Conservation (phyloP, 2,797 vertebrate species). For the Labroides dimidiatus region DNA sequence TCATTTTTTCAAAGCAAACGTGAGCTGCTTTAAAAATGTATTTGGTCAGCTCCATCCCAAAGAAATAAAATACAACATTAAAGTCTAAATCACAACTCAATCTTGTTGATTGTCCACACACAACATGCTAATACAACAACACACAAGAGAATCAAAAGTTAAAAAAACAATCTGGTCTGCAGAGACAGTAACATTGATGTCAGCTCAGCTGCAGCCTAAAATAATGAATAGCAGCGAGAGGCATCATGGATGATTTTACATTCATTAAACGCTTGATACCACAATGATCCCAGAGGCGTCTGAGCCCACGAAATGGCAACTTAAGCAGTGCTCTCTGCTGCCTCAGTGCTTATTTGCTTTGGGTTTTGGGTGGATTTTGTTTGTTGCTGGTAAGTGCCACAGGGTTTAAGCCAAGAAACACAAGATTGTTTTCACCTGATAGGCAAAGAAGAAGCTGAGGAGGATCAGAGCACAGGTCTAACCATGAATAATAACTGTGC, state of each 20-base stretch:
- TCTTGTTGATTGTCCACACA: no score
- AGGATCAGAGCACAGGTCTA: slow-evolving; percentile 50
- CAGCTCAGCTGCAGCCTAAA: no score
- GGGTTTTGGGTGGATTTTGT: slow-evolving; percentile 70
- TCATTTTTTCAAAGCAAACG: no score
- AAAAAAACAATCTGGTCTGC: no score
- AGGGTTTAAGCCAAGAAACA: slow-evolving; percentile 48
- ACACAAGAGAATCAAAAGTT: background rate
- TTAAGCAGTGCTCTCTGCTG: slow-evolving; percentile 37
- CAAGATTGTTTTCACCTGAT: slow-evolving; percentile 51
- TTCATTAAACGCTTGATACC: slow-evolving; percentile 78
- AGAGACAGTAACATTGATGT: no score
- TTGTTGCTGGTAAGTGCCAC: slow-evolving; percentile 38
- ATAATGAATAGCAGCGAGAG: slow-evolving; percentile 62
- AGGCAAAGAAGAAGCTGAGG: slow-evolving; percentile 36
- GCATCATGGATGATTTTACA: slow-evolving; percentile 75
- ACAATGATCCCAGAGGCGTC: slow-evolving; percentile 77
- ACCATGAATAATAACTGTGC: slow-evolving; percentile 40
- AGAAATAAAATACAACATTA: slow-evolving; percentile 43
- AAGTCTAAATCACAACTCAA: slow-evolving; percentile 32
- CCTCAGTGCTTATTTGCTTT: slow-evolving; percentile 41
- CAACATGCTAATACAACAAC: slow-evolving; percentile 28
- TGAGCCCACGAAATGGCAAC: slow-evolving; percentile 76
- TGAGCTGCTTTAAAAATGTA: slow-evolving; percentile 55
- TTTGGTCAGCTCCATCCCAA: slow-evolving; percentile 31